Evolutionary conservation across 2,888 invertebrate species (phyloP), one percentile per base, ranked within the genome.

Genomic region (Margaritifera margaritifera): DNA sequence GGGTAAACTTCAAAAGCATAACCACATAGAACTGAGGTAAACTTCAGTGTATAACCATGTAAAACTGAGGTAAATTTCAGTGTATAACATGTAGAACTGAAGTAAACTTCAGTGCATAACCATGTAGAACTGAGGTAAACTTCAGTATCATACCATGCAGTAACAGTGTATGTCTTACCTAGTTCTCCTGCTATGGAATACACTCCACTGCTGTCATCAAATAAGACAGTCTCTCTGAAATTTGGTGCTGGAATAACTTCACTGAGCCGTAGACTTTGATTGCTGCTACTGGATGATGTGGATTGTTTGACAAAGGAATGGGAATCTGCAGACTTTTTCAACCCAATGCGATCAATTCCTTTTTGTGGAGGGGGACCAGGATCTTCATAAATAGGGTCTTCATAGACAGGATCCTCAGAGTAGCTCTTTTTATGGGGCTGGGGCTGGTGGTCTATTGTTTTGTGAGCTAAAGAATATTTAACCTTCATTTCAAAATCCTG

Each of bases 311-410:
- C n/a, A 74, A 20, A 20, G 53, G 55, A 2, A 42, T n/a, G 24
- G 20, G 53, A 27, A 51, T 60, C 25, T 53, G 55, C 42, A 42
- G 15, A 42, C 66, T 66, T 52, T 24, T 73, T 61, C 15, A 75
- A 59, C 5, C 75, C 72, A 67, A 72, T 71, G 1, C 68, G 72
- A 62, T 75, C 75, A 69, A 72, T 72, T 24, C 31, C 53, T 51
- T 57, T 58, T 50, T 50, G 52, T 42, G 42, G 2, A 42, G 3
- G 2, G 2, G 42, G 15, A 42, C 11, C 42, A 57, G 55, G 42
- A 20, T 65, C 69, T 53, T 55, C 52, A 42, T 66, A 64, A 18
- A 2, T 50, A 53, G 68, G 66, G 42, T 58, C 27, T 22, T 69
- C 63, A 63, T 69, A 69, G 8, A 75, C 57, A 24, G 55, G 59